Conservation (phyloP, 2,113 vertebrate genomes). For the human (Homo sapiens) region GRCh38 chr3:13654501-13655000, state of each 20-base stretch:
- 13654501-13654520: background rate
- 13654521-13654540: background rate
- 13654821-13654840: background rate
- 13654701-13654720: no score
- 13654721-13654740: background rate
- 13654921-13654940: background rate
- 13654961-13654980: background rate
- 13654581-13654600: background rate
- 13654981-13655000: background rate
- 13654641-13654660: background rate
- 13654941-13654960: no score
- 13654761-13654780: rapidly evolving
- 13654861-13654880: background rate
- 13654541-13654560: conserved; percentile 21
- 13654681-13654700: background rate
- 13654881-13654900: background rate
- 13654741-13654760: background rate
- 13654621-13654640: background rate
- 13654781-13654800: background rate
- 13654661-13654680: background rate
- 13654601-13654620: background rate
- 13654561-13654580: background rate
- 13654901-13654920: background rate
- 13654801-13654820: background rate
- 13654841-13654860: no score